Evolutionary conservation across 1,140 invertebrate genomes (phyloP).

Genomic region (Brachystomella parvula): DNA sequence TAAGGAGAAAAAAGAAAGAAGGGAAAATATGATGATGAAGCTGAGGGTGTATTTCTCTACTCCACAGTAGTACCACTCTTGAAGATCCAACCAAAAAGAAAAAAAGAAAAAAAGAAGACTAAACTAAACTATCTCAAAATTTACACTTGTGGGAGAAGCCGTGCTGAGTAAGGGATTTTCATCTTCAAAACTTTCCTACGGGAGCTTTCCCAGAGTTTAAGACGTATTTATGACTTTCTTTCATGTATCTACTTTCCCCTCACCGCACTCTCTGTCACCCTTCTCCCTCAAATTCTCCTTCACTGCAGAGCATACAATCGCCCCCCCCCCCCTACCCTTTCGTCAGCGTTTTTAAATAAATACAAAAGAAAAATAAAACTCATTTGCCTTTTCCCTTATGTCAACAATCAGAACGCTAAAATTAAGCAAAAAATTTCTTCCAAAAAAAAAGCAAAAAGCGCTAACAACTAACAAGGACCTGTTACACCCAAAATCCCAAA

Average conservation of each 20-base stretch:
- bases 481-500: too few species aligned
- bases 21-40: conserved; percentile 9
- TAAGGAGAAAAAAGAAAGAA: not conserved
- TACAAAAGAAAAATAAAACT: not conserved
- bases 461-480: too few species aligned
- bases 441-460: too few species aligned
- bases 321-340: not conserved
- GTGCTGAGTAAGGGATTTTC: conserved; percentile 8
- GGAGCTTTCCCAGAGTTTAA: not conserved
- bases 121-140: too few species aligned
- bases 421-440: too few species aligned
- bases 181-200: not conserved
- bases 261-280: not conserved
- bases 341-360: conserved; percentile 5
- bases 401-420: too few species aligned
- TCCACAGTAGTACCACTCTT: too few species aligned
- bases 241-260: not conserved
- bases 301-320: too few species aligned
- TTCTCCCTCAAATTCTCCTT: not conserved
- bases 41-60: too few species aligned
- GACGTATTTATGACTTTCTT: conserved; percentile 12
- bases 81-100: too few species aligned
- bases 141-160: conserved; percentile 9
- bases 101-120: too few species aligned
- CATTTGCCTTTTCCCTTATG: too few species aligned